A percentile compares a stretch with the other conserved stretches of the same genome.
Conservation (phyloP, 2,888 invertebrate genomes). For the Macaria liturata region DNA sequence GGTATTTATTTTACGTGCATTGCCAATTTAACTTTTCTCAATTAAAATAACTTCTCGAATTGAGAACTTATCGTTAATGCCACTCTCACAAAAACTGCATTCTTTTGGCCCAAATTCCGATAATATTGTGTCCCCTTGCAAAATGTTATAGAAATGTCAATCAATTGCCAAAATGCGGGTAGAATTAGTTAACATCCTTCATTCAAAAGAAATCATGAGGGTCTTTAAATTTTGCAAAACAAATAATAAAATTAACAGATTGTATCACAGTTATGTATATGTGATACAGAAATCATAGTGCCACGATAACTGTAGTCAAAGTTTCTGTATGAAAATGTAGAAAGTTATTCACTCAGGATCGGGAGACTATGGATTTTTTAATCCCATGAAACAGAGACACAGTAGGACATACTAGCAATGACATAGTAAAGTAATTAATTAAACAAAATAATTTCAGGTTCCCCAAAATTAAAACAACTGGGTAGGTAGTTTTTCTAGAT, state of each 20-base stretch:
- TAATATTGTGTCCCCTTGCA: constrained; percentile 7
- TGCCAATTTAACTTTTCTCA: constrained; percentile 12
- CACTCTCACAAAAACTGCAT: constrained; percentile 6
- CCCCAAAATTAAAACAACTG: constrained; percentile 18
- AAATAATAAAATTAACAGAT: no score
- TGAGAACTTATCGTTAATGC: constrained; percentile 11
- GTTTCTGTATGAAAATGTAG: no score
- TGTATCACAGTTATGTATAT: no score
- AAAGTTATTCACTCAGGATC: no score
- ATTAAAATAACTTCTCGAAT: constrained; percentile 20
- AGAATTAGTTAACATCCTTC: constrained; percentile 9
- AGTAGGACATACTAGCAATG: no score
- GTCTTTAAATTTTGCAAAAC: no score
- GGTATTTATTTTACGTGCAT: constrained; percentile 13
- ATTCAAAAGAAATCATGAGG: no score
- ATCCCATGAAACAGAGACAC: no score
- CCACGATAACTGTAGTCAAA: no score
- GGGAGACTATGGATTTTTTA: no score
- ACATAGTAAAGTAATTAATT: no score
- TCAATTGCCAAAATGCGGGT: constrained; percentile 31
- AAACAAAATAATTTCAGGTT: background rate
- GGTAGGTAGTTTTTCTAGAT: constrained; percentile 38
- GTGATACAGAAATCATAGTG: no score
- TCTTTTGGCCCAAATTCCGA: background rate
- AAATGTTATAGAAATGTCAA: constrained; percentile 16